A percentile compares a stretch with the other conserved stretches of the same genome.
phyloP scores from a whole-genome alignment of 1,140 invertebrate species.

The Drosophila tsacasi region DNA sequence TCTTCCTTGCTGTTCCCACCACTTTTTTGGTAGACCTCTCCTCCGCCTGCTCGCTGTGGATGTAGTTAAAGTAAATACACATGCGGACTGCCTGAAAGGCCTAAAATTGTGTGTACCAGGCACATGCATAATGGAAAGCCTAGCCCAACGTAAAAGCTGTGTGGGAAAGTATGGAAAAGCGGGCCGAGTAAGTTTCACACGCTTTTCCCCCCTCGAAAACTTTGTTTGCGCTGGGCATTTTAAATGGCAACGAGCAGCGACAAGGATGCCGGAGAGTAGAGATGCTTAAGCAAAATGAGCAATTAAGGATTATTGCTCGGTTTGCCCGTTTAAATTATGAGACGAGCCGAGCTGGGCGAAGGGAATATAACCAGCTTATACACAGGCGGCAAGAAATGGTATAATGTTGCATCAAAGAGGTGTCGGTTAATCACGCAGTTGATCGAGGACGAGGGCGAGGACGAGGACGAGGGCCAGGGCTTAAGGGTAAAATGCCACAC shows the following conservation, averaged over 20 bases:
- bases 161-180: slow-evolving; percentile 17
- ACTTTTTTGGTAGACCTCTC: slow-evolving; percentile 7
- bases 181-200: slow-evolving; percentile 67
- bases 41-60: neutral
- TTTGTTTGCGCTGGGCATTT: slow-evolving; percentile 80
- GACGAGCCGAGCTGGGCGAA: slow-evolving; percentile 37
- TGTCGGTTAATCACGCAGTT: slow-evolving; percentile 30
- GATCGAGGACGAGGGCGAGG: slow-evolving; percentile 7
- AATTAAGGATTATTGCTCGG: slow-evolving; percentile 82
- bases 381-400: slow-evolving; percentile 18
- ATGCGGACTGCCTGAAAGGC: slow-evolving; percentile 66
- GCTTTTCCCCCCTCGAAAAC: slow-evolving; percentile 48
- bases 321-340: slow-evolving; percentile 76
- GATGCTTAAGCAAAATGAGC: slow-evolving; percentile 82
- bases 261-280: slow-evolving; percentile 19
- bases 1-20: slow-evolving; percentile 3
- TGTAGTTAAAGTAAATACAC: slow-evolving; percentile 64
- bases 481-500: neutral
- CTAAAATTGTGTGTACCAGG: slow-evolving; percentile 63
- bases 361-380: slow-evolving; percentile 23
- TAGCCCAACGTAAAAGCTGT: slow-evolving; percentile 46
- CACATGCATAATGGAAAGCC: slow-evolving; percentile 73
- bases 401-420: slow-evolving; percentile 35
- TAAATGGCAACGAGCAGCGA: slow-evolving; percentile 48
- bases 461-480: neutral